These are phyloP conservation scores for Saguinus imperator DNA, from an alignment of 2,113 vertebrate species.

Conservation along the genomic window DNA sequence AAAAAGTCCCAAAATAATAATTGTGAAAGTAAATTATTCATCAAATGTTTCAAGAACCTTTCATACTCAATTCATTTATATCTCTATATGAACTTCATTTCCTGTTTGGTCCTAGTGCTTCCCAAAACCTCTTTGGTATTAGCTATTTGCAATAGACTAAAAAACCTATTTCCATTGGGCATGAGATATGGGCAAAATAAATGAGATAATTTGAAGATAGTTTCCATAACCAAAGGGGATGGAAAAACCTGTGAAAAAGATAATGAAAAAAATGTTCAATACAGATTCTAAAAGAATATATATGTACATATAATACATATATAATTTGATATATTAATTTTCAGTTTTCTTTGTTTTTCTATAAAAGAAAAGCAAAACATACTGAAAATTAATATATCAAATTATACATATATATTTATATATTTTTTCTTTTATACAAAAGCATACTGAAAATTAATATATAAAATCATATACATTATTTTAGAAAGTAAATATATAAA, in stretches of 20 bases:
- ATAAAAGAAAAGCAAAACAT: no score
- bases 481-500: no score
- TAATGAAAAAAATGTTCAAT: slow-evolving; percentile 41
- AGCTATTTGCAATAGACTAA: slow-evolving; percentile 38
- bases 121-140: not conserved
- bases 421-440: no score
- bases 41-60: slow-evolving; percentile 36
- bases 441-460: no score
- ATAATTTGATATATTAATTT: slow-evolving; percentile 16
- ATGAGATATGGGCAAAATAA: slow-evolving; percentile 35
- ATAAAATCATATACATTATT: no score
- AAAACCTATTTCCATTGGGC: slow-evolving; percentile 36
- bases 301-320: not conserved
- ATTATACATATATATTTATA: no score
- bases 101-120: slow-evolving; percentile 22
- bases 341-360: not conserved
- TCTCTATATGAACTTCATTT: not conserved
- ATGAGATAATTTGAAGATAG: slow-evolving; percentile 42
- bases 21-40: slow-evolving; percentile 34
- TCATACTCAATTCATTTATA: slow-evolving; percentile 48
- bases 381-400: no score
- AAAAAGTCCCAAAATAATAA: not conserved
- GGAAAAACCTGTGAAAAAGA: slow-evolving; percentile 46
- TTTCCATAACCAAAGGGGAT: slow-evolving; percentile 17
- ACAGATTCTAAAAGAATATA: slow-evolving; percentile 31